phyloP scores from a whole-genome alignment of 2,113 vertebrate species.

The Nicator chloris region DNA sequence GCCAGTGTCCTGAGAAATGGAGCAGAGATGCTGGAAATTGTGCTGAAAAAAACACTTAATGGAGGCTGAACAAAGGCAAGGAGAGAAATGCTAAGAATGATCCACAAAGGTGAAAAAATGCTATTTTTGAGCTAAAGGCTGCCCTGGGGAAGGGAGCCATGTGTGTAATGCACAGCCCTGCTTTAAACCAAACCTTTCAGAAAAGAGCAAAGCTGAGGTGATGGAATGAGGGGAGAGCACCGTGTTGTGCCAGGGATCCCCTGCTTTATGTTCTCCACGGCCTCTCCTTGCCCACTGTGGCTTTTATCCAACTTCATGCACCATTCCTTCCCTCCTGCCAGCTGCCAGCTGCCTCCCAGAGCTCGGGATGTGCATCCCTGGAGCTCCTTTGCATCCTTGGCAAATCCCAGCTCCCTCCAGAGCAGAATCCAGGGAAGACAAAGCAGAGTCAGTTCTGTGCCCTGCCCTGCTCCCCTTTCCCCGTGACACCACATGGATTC shows the following conservation, averaged over 20 bases:
- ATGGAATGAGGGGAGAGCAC: accelerated
- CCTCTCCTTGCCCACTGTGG: background rate
- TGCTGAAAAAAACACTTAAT: background rate
- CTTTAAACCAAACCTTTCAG: background rate
- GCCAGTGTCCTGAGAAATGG: background rate
- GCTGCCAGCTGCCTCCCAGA: background rate
- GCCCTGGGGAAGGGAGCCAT: background rate
- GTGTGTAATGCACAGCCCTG: background rate
- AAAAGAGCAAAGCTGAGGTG: background rate
- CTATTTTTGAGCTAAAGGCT: background rate
- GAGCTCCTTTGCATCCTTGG: background rate
- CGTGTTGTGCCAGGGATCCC: background rate
- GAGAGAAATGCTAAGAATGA: background rate
- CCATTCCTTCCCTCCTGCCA: background rate
- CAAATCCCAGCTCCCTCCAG: background rate
- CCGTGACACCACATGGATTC: background rate
- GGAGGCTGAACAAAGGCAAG: background rate
- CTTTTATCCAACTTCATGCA: background rate
- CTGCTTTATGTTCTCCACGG: background rate
- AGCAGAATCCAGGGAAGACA: background rate
- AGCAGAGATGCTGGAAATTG: background rate
- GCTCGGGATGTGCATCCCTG: background rate
- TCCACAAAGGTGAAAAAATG: background rate
- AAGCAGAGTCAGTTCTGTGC: background rate
- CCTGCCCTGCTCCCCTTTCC: background rate